Evolutionary conservation across 92 coral and sea anemone species (phyloP).

Genomic region (Pocillopora meandrina): DNA sequence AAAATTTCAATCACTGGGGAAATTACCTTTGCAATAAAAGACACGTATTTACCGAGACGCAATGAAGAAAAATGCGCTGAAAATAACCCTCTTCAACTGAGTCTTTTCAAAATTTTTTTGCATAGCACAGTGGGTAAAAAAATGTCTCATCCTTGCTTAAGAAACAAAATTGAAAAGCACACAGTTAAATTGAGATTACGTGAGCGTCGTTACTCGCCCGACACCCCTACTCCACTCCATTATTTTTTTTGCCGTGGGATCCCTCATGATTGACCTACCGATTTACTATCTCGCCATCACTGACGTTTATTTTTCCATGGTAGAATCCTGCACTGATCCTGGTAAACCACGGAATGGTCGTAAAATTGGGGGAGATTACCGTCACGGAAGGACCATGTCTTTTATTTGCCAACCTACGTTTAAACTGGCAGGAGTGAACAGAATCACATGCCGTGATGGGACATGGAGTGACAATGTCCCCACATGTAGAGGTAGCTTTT

Average conservation of each 20-base stretch:
- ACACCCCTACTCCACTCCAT: too few relatives aligned
- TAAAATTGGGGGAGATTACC: slow-evolving; percentile 9
- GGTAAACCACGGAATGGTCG: slow-evolving; percentile 34
- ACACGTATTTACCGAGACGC: slow-evolving; percentile 9
- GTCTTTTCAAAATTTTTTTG: too few relatives aligned
- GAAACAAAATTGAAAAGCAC: too few relatives aligned
- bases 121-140: too few relatives aligned
- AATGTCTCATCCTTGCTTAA: too few relatives aligned
- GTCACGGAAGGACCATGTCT: slow-evolving; percentile 7
- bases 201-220: too few relatives aligned
- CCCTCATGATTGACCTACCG: background rate
- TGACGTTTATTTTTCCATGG: background rate
- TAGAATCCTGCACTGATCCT: slow-evolving; percentile 43
- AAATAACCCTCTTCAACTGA: too few relatives aligned
- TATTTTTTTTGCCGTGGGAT: too few relatives aligned
- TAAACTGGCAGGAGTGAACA: slow-evolving; percentile 6
- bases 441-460: slow-evolving; percentile 26
- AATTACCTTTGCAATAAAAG: slow-evolving; percentile 37
- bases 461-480: slow-evolving; percentile 31
- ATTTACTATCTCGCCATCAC: background rate
- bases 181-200: too few relatives aligned
- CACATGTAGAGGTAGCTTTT: slow-evolving; percentile 13
- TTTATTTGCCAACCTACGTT: slow-evolving; percentile 26
- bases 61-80: too few relatives aligned
- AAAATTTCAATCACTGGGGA: background rate